Percentiles rank a stretch among this genome's conserved stretches.
Evolutionary conservation across 2,797 vertebrate species (phyloP).

Genomic region (Onychomys torridus): DNA sequence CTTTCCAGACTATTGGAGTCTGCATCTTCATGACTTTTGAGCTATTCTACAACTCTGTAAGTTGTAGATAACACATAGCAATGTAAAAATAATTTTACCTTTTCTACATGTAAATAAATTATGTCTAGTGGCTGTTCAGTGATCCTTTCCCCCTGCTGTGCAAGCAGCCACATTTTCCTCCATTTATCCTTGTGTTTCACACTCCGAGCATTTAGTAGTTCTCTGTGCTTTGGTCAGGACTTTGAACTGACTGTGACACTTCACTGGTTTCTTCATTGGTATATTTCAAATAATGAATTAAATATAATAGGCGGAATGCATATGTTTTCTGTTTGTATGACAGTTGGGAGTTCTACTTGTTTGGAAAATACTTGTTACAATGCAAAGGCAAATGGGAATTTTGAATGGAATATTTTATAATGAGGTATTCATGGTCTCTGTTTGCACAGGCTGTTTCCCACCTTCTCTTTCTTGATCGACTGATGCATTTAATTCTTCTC

Average conservation of each 20-base stretch:
- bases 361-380: constrained; percentile 7
- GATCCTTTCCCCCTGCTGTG: background rate
- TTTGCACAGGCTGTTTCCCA: background rate
- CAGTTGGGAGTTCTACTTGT: background rate
- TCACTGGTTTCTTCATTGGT: background rate
- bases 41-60: constrained; percentile 4
- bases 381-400: constrained; percentile 25
- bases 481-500: background rate
- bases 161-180: background rate
- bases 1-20: background rate
- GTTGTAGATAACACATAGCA: constrained; percentile 4
- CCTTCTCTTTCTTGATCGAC: background rate
- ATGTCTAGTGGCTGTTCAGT: background rate
- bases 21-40: background rate
- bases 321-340: constrained; percentile 34
- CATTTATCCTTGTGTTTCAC: constrained; percentile 19
- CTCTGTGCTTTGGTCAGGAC: background rate
- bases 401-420: constrained; percentile 34
- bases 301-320: background rate
- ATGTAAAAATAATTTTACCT: constrained; percentile 8
- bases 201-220: background rate
- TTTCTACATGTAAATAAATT: constrained; percentile 13
- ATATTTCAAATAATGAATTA: background rate
- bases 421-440: background rate
- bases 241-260: constrained; percentile 4